phyloP scores from a whole-genome alignment of 1,140 invertebrate genomes.

The Cydia strobilella region DNA sequence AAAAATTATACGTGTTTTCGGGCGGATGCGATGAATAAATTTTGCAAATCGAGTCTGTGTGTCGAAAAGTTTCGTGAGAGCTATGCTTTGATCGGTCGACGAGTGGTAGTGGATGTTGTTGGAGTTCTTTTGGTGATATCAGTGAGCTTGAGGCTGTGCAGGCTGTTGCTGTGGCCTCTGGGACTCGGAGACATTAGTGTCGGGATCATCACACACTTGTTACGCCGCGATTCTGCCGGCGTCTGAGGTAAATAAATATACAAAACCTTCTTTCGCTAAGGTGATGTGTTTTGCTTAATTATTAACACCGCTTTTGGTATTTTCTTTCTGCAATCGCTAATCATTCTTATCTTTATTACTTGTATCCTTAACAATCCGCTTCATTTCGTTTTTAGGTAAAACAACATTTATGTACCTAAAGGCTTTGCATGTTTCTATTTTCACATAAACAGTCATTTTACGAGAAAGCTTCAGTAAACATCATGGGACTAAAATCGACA shows the following conservation, averaged over 20 bases:
- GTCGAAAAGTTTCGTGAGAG: slow-evolving; percentile 73
- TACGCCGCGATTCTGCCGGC: slow-evolving; percentile 44
- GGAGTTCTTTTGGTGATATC: slow-evolving; percentile 48
- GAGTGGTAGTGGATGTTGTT: slow-evolving; percentile 62
- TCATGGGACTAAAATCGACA: neutral
- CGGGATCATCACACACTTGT: slow-evolving; percentile 42
- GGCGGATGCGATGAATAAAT: slow-evolving; percentile 79
- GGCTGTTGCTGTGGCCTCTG: slow-evolving; percentile 41
- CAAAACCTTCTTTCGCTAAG: neutral
- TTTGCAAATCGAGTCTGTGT: slow-evolving; percentile 77
- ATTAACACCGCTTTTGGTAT: neutral
- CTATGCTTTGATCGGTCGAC: slow-evolving; percentile 74
- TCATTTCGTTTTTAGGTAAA: neutral
- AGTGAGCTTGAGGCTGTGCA: slow-evolving; percentile 55
- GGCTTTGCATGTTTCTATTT: neutral
- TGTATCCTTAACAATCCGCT: neutral
- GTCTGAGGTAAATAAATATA: slow-evolving; percentile 44
- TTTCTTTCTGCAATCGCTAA: slow-evolving; percentile 23
- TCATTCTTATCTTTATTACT: slow-evolving; percentile 28
- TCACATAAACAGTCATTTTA: neutral
- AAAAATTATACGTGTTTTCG: slow-evolving; percentile 74
- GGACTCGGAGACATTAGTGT: slow-evolving; percentile 40
- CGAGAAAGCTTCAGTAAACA: neutral
- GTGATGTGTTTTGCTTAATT: slow-evolving; percentile 2
- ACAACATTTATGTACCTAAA: neutral